phyloP scores from a whole-genome alignment of 2,888 invertebrate species.

The Dione vanillae region DNA sequence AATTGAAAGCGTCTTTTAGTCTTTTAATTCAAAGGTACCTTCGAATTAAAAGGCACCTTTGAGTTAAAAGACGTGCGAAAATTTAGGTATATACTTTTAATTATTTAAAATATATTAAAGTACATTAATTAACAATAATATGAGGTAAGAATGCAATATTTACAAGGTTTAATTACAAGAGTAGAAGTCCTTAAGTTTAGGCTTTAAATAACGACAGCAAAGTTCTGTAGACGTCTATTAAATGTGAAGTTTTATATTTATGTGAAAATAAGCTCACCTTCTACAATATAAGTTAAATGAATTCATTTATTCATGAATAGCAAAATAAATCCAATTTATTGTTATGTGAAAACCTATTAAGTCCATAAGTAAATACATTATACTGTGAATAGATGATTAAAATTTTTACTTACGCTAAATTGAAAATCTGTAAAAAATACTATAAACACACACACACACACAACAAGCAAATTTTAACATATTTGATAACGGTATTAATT shows the following conservation, averaged over 20 bases:
- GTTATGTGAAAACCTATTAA: not conserved
- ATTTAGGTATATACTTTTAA: constrained; percentile 14
- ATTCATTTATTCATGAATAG: not conserved
- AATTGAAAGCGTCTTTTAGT: constrained; percentile 12
- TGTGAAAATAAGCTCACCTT: not conserved
- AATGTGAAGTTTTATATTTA: constrained; percentile 21
- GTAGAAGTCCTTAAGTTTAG: constrained; percentile 22
- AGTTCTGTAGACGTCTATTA: constrained; percentile 8
- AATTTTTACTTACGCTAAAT: too few relatives aligned
- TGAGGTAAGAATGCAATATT: constrained; percentile 19
- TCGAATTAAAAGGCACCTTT: too few relatives aligned
- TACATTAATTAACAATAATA: constrained; percentile 24
- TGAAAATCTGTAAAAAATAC: too few relatives aligned
- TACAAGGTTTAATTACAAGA: constrained; percentile 25
- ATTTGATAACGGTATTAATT: not conserved
- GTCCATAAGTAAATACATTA: too few relatives aligned
- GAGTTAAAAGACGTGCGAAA: too few relatives aligned
- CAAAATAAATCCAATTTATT: not conserved
- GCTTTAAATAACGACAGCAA: constrained; percentile 14
- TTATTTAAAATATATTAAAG: constrained; percentile 17
- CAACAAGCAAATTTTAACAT: too few relatives aligned
- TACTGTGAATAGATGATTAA: too few relatives aligned
- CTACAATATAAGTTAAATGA: not conserved
- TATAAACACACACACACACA: not conserved
- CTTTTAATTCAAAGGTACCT: constrained; percentile 23